A percentile compares a stretch with the other conserved stretches of the same genome.
These are phyloP conservation scores for Zaprionus vittiger DNA, from an alignment of 1,140 invertebrate species.

Conservation along the genomic window DNA sequence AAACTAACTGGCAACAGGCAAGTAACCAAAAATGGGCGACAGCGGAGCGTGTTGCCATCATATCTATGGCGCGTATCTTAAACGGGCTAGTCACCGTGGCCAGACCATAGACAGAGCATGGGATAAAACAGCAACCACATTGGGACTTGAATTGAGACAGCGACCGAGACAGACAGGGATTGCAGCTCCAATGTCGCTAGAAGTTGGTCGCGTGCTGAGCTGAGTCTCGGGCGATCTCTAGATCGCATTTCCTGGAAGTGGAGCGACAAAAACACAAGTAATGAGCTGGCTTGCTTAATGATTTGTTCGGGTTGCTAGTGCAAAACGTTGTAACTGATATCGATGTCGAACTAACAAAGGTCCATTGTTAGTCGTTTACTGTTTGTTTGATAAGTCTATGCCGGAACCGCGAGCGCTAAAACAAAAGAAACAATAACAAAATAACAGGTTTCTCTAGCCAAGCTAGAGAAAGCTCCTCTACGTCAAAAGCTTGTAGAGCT, in stretches of 20 bases:
- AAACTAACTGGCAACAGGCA: slow-evolving; percentile 47
- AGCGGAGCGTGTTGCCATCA: slow-evolving; percentile 48
- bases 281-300: slow-evolving; percentile 50
- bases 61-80: slow-evolving; percentile 63
- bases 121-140: slow-evolving; percentile 26
- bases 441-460: slow-evolving; percentile 55
- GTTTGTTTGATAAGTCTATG: slow-evolving; percentile 50
- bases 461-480: slow-evolving; percentile 57
- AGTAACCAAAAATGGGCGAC: slow-evolving; percentile 63
- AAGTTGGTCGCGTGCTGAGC: slow-evolving; percentile 24
- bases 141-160: slow-evolving; percentile 7
- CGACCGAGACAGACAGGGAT: slow-evolving; percentile 6
- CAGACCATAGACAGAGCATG: slow-evolving; percentile 17
- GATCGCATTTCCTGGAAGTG: slow-evolving; percentile 28
- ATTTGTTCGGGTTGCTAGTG: slow-evolving; percentile 61
- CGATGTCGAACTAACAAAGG: slow-evolving; percentile 27
- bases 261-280: slow-evolving; percentile 30
- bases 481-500: slow-evolving; percentile 46
- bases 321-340: slow-evolving; percentile 49
- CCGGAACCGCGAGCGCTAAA: slow-evolving; percentile 27
- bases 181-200: background rate
- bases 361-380: slow-evolving; percentile 49
- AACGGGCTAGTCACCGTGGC: slow-evolving; percentile 22
- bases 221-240: background rate
- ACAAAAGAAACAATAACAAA: slow-evolving; percentile 21